Evolutionary conservation across 2,888 invertebrate species (phyloP).

Genomic region (Lampropteryx suffumata): DNA sequence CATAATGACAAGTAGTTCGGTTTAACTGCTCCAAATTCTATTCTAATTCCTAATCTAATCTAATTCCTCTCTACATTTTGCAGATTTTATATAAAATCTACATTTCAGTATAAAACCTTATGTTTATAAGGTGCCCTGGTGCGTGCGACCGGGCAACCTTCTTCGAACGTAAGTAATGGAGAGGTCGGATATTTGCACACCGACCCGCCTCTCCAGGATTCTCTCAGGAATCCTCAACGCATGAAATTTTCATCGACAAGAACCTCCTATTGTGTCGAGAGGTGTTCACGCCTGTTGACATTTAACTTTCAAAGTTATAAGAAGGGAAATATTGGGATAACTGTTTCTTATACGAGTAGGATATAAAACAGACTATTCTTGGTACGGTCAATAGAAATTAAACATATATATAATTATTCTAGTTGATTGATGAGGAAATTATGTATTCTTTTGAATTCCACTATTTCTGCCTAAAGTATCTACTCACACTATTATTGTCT

Average conservation of each 20-base stretch:
- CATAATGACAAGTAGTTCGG: too few relatives aligned
- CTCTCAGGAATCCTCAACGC: slow-evolving; percentile 54
- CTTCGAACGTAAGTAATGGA: slow-evolving; percentile 60
- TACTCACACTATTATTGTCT: too few relatives aligned
- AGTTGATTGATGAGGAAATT: too few relatives aligned
- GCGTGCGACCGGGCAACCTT: slow-evolving; percentile 40
- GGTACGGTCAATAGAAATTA: too few relatives aligned
- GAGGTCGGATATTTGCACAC: slow-evolving; percentile 59
- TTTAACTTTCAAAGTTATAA: slow-evolving; percentile 33
- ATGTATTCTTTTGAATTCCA: too few relatives aligned
- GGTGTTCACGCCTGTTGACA: slow-evolving; percentile 46
- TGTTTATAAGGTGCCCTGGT: slow-evolving; percentile 49
- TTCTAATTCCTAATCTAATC: too few relatives aligned
- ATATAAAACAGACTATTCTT: neutral
- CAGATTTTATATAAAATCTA: slow-evolving; percentile 31
- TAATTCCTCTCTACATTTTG: neutral
- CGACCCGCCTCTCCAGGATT: slow-evolving; percentile 49
- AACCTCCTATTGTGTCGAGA: slow-evolving; percentile 44
- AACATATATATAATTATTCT: too few relatives aligned
- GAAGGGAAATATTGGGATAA: slow-evolving; percentile 13
- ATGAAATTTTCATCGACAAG: slow-evolving; percentile 58
- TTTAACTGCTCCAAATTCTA: neutral
- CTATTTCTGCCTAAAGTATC: too few relatives aligned
- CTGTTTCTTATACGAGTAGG: neutral
- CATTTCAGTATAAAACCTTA: slow-evolving; percentile 44